A percentile compares a stretch with the other conserved stretches of the same genome.
phyloP scores from a whole-genome alignment of 2,113 vertebrate species.

The Atrichornis clamosus region DNA sequence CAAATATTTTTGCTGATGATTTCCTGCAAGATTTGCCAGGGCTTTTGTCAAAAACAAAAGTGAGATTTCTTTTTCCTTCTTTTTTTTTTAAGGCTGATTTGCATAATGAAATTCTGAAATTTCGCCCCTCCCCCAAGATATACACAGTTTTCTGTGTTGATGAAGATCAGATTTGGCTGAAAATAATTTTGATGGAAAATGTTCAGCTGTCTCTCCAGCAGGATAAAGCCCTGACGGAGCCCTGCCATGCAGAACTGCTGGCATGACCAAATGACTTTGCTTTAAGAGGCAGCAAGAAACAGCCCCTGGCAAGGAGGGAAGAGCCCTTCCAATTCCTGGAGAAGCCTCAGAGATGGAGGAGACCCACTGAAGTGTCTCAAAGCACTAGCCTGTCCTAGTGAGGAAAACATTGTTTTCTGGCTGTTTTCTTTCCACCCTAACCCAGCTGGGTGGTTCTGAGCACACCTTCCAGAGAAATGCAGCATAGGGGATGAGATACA shows the following conservation, averaged over 20 bases:
- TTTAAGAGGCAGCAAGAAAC: not conserved
- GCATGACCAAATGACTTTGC: not conserved
- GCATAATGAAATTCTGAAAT: not conserved
- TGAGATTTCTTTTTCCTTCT: not conserved
- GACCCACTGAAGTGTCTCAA: not conserved
- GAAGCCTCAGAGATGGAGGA: not conserved
- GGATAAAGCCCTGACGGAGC: not conserved
- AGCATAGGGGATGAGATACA: not conserved
- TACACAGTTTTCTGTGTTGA: not conserved
- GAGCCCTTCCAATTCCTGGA: not conserved
- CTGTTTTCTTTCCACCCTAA: not conserved
- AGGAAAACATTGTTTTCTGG: not conserved
- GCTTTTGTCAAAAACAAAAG: not conserved
- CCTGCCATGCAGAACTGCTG: not conserved
- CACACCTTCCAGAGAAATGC: not conserved
- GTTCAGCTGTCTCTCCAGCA: conserved; percentile 9
- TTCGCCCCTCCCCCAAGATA: not conserved
- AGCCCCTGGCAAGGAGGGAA: not conserved
- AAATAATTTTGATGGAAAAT: not conserved
- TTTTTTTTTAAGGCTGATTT: not conserved
- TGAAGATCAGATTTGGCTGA: conserved; percentile 6
- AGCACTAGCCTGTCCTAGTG: not conserved
- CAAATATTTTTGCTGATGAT: not conserved
- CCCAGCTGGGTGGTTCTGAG: not conserved
- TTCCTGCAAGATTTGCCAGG: not conserved